A percentile compares a stretch with the other conserved stretches of the same genome.
Conservation (phyloP, 2,888 invertebrate species). For the Ormia ochracea region DNA sequence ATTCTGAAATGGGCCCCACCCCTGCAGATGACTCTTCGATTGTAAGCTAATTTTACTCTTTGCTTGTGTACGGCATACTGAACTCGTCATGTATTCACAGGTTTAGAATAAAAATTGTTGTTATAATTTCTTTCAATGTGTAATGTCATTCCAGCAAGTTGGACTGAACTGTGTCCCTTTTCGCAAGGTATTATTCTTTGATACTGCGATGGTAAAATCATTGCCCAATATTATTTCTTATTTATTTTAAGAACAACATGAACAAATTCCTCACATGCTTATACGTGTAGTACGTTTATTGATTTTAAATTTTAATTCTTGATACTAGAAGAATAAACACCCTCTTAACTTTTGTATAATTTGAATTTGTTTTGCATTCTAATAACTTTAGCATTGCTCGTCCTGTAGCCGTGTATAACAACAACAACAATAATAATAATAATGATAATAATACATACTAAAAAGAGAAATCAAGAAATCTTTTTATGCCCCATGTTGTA, state of each 20-base stretch:
- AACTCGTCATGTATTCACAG: no score
- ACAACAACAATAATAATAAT: neutral
- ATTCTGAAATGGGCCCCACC: no score
- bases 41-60: no score
- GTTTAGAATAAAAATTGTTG: no score
- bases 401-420: slow-evolving; percentile 2
- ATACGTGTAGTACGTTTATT: neutral
- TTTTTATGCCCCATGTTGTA: slow-evolving; percentile 62
- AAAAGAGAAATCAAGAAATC: slow-evolving; percentile 23
- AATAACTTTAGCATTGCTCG: slow-evolving; percentile 50
- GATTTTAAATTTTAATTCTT: neutral
- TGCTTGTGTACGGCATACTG: no score
- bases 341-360: slow-evolving; percentile 45
- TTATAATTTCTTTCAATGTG: no score
- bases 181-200: neutral
- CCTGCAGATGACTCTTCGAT: no score
- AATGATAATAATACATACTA: no score
- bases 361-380: slow-evolving; percentile 42
- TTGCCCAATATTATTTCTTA: neutral
- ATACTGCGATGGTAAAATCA: neutral
- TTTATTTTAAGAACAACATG: neutral
- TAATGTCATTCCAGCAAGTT: no score
- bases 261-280: neutral
- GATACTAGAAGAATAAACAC: slow-evolving; percentile 32
- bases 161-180: no score